Percentiles rank a stretch among this genome's conserved stretches.
Evolutionary conservation across 2,113 vertebrate genomes (phyloP).

Genomic region (Hoplias malabaricus): DNA sequence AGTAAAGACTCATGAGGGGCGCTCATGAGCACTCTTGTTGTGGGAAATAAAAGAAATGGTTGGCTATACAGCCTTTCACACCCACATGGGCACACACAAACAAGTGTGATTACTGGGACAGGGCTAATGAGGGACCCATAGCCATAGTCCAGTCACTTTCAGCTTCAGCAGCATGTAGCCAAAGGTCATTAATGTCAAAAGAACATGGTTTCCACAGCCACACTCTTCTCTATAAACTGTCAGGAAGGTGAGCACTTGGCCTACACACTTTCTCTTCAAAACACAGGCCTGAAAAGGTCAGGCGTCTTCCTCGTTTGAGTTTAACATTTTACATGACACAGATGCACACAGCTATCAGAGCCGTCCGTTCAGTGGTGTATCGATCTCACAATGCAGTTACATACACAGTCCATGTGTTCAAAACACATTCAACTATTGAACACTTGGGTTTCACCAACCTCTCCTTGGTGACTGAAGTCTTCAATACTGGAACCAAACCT

Average conservation of each 20-base stretch:
- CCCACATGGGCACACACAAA: too few relatives aligned
- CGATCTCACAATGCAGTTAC: conserved; percentile 25
- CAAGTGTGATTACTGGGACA: too few relatives aligned
- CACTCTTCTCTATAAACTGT: background rate
- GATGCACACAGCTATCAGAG: background rate
- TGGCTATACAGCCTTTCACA: too few relatives aligned
- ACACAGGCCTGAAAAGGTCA: conserved; percentile 28
- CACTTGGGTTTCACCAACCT: too few relatives aligned
- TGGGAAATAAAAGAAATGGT: too few relatives aligned
- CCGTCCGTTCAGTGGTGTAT: background rate
- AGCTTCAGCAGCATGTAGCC: background rate
- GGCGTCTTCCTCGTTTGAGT: conserved; percentile 11
- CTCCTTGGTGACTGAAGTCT: too few relatives aligned
- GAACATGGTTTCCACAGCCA: background rate
- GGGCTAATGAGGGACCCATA: conserved; percentile 1
- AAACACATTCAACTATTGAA: too few relatives aligned
- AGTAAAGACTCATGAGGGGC: too few relatives aligned
- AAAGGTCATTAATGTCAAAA: conserved; percentile 41
- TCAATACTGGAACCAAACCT: too few relatives aligned
- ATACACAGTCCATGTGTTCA: background rate
- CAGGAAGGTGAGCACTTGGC: background rate
- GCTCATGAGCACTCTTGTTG: too few relatives aligned
- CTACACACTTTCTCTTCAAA: conserved; percentile 2
- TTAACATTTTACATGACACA: background rate
- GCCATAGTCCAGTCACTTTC: background rate